Evolutionary conservation across 1,140 invertebrate species (phyloP), one percentile per base, ranked within the genome.

Genomic region (Ericerus pela): DNA sequence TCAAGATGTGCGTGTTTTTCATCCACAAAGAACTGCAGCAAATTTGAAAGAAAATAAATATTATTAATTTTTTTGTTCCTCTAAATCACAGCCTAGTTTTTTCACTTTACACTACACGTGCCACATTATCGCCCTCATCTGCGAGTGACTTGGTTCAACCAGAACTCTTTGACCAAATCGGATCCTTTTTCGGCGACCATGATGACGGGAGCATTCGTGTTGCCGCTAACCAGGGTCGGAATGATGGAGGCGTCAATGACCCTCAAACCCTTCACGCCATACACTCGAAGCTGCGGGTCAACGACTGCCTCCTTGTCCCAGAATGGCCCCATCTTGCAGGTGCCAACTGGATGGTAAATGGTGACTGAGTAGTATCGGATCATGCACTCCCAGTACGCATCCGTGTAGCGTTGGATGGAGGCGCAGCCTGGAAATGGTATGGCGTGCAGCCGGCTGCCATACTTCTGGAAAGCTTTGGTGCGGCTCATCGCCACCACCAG

Each of bases 321-420:
- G 47, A 80, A 79, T 0, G 84, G 84, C 0, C 90, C 92, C 92
- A 96, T 96, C 67, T 91, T 94, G 53, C 84, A 87, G 0, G 90
- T 93, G 0, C 89, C 88, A 0, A 88, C 80, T 0, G 88, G 87
- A 74, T 94, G 88, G 65, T 91, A 92, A 37, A 84, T 79, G 0
- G 88, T 90, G 1, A 76, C 79, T 0, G 84, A 83, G 57, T 88
- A 88, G 6, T 81, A 74, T 12, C 84, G 70, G 4, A 87, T 84
- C 80, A 87, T 85, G 62, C 88, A 91, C 62, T 86, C 83, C 78
- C 84, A 88, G 62, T 84, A 88, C 2, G 72, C 62, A 63, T 90
- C 85, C 0, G 80, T 79, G 63, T 79, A 84, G 41, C 75, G 67
- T 0, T 69, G 72, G 14, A 85, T 68, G 27, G 79, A 75, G 18